A percentile compares a stretch with the other conserved stretches of the same genome.
Evolutionary conservation across 2,888 invertebrate genomes (phyloP).

Genomic region (Salpingus planirostris): DNA sequence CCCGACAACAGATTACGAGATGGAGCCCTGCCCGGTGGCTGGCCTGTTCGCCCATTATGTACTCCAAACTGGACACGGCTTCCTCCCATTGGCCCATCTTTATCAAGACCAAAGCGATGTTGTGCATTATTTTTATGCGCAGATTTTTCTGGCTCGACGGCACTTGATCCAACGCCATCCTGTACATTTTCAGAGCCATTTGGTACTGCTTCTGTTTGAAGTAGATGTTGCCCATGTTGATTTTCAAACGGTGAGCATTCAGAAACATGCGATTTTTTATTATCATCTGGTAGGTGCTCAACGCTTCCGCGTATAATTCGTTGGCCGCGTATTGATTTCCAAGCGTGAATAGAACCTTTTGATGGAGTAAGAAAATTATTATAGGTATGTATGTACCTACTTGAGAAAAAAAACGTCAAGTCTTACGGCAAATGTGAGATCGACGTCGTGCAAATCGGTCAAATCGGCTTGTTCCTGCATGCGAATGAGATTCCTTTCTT

Average conservation of each 20-base stretch:
- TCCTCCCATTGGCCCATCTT: constrained; percentile 95
- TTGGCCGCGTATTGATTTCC: constrained; percentile 91
- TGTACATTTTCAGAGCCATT: constrained; percentile 93
- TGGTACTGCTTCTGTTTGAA: constrained; percentile 88
- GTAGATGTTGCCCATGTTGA: constrained; percentile 98
- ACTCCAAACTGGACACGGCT: constrained; percentile 93
- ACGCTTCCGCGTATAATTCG: constrained; percentile 91
- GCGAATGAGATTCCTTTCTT: constrained; percentile 82
- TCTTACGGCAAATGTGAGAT: constrained; percentile 86
- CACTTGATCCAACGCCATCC: constrained; percentile 97
- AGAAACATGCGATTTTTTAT: constrained; percentile 90
- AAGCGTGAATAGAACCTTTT: constrained; percentile 86
- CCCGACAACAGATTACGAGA: constrained; percentile 78
- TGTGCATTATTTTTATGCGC: constrained; percentile 95
- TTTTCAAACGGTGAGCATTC: constrained; percentile 86
- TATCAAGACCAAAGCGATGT: constrained; percentile 90
- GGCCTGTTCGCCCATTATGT: constrained; percentile 93
- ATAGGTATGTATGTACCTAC: no score
- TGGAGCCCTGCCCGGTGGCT: constrained; percentile 72
- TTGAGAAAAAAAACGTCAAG: background rate
- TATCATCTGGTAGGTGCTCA: constrained; percentile 91
- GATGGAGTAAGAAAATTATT: background rate
- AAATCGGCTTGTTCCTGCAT: constrained; percentile 87
- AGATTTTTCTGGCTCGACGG: constrained; percentile 89
- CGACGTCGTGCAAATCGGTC: constrained; percentile 87